Evolutionary conservation across 2,797 vertebrate genomes (phyloP).

Genomic region (Corythornis leucogaster): DNA sequence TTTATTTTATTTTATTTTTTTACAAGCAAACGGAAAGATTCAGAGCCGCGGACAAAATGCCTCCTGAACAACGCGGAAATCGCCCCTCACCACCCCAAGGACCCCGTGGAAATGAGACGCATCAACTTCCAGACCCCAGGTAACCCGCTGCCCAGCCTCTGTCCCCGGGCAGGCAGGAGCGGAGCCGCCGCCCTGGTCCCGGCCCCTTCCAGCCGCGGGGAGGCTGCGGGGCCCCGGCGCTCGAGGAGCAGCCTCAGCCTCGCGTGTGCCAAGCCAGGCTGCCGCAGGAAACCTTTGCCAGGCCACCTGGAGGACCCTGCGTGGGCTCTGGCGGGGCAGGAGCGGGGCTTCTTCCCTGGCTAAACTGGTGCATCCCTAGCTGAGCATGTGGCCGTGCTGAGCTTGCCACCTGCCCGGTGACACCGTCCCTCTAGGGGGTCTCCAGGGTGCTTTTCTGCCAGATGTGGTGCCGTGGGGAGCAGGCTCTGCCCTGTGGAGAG

Average conservation of each 20-base stretch:
- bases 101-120: constrained; percentile 97
- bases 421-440: neutral
- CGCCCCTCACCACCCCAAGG: constrained; percentile 93
- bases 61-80: constrained; percentile 95
- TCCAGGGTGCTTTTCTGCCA: neutral
- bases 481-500: neutral
- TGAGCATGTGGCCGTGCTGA: neutral
- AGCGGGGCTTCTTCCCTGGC: neutral
- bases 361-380: neutral
- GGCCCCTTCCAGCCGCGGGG: neutral
- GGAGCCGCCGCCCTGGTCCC: neutral
- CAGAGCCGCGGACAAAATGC: constrained; percentile 94
- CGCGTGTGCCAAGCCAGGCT: neutral
- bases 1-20: neutral
- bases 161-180: constrained; percentile 28
- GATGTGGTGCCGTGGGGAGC: neutral
- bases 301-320: neutral
- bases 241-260: neutral
- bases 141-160: constrained; percentile 66
- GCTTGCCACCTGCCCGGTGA: neutral
- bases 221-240: neutral
- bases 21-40: constrained; percentile 93
- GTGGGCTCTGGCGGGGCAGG: neutral
- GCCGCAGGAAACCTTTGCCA: neutral
- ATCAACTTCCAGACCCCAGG: constrained; percentile 99